Evolutionary conservation across 2,113 vertebrate species (phyloP), one percentile per base, ranked within the genome.

Genomic region (Mesembrinibis cayennensis): DNA sequence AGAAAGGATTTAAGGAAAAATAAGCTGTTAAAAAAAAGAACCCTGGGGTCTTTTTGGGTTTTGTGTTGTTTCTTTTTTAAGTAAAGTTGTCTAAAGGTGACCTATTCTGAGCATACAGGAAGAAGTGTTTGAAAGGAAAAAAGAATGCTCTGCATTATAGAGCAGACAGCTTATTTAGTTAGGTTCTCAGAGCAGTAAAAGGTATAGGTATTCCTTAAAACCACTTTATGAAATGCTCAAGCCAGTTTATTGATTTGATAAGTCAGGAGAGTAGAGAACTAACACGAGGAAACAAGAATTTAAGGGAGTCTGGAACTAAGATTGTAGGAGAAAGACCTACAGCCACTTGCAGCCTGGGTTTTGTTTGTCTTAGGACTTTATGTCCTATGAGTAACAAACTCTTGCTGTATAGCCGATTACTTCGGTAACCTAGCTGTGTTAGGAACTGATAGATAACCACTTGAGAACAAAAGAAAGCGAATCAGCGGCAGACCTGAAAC

Each of bases 1-100:
- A 71, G 4, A 58, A 76, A 53, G 2, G 2, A 45, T 49, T 73
- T 63, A 63, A 69, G 36, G 13, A 52, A 76, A 91, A 5, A 18
- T 45, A 81, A 87, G 6, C 1, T 70, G 8, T 45, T 70, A 25
- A 82, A 29, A 82, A 29, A 58, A 83, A 81, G 32, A 66, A 20
- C 2, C 4, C 6, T 50, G 58, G 16, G 7, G 7, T 40, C 36
- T 3, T 4, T 26, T 2, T 10, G 11, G 16, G 15, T 12, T n/a
- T n/a, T 34, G 22, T n/a, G 4, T 16, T 42, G 10, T 32, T 34
- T 32, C 25, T 67, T 30, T 67, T n/a, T n/a, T 61, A 67, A 44
- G 71, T 30, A 67, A 65, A 84, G 2, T 12, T 40, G 13, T 58
- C 15, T 72, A 10, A 49, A 42, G 14, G 12, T 47, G 23, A 56